Conservation (phyloP, 2,113 vertebrate species). For the Sceloporus tristichus region DNA sequence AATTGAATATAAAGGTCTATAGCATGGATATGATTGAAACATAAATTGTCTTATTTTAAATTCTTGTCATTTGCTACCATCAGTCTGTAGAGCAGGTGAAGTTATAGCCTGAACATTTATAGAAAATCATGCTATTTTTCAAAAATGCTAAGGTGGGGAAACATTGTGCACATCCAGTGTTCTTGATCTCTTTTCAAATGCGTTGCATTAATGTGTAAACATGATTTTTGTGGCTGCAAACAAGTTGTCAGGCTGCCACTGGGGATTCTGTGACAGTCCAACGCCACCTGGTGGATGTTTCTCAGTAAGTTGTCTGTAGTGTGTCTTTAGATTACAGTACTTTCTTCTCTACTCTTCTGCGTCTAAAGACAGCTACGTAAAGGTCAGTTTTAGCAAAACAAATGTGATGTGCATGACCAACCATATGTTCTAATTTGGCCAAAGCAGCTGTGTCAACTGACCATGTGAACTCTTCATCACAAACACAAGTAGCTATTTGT, state of each 20-base stretch:
- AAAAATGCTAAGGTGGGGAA: not conserved
- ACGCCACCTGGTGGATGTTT: constrained; percentile 72
- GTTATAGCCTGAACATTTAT: rapidly evolving
- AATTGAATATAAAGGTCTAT: not conserved
- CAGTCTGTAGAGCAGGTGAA: not conserved
- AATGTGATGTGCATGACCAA: not conserved
- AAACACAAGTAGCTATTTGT: not conserved
- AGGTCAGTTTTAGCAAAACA: not conserved
- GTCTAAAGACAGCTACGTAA: not conserved
- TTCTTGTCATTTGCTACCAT: not conserved
- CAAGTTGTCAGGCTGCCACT: constrained; percentile 26
- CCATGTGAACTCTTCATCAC: not conserved
- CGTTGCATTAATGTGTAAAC: not conserved
- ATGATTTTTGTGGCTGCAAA: constrained; percentile 6
- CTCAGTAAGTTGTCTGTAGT: constrained; percentile 19
- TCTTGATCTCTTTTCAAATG: not conserved
- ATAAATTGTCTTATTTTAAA: not conserved
- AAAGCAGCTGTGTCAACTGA: not conserved
- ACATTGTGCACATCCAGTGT: not conserved
- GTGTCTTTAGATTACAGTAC: not conserved
- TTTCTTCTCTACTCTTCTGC: not conserved
- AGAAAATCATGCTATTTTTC: rapidly evolving
- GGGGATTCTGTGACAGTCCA: constrained; percentile 66
- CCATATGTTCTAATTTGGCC: not conserved
- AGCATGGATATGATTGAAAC: not conserved